Evolutionary conservation across 2,113 vertebrate genomes (phyloP), one percentile per base, ranked within the genome.

Genomic region (Thamnophis sirtalis): DNA sequence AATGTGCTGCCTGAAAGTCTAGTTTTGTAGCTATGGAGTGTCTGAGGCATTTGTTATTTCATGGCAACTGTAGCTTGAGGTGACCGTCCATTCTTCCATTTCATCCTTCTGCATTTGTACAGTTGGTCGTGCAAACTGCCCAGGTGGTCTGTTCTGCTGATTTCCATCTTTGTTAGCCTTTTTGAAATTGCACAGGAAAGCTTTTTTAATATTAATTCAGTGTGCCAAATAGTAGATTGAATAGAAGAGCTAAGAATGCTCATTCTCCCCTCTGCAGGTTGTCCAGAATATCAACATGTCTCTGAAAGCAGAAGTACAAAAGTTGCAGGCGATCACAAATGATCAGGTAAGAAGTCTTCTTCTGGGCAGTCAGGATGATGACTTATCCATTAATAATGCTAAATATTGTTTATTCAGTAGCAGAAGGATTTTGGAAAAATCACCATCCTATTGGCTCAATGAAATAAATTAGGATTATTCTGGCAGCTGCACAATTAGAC

Each of bases 211-310:
- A 19, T 50, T 51, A 33, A 33, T 26, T 9, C 13, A 28, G 48
- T 21, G 19, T 28, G 50, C 17, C 28, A 53, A 33, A 54, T 17
- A 9, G 4, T 89, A 49, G 17, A 73, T 26, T 51, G 58, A 15
- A 58, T 1, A 89, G 50, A n/a, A 73, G 17, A 73, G 33, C 15
- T 33, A 53, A 9, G 9, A 26, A 13, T 49, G 54, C 9, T 48
- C 48, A 24, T 84, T 38, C 5, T 91, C 92, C 22, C 92, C 13
- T 93, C 0, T 94, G 94, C 86, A 99, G 99, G 98, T 98, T 93
- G 97, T 99, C 93, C 98, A 99, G 96, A 99, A 98, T 86, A 98
- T 99, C 87, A 99, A 99, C 96, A 94, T 98, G 10, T 97, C 98
- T 8, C 93, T 99, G 94, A 99, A 98, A 97, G 97, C 97, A 89